These are phyloP conservation scores for Anthophora plumipes DNA, from an alignment of 2,888 invertebrate genomes.

Conservation along the genomic window DNA sequence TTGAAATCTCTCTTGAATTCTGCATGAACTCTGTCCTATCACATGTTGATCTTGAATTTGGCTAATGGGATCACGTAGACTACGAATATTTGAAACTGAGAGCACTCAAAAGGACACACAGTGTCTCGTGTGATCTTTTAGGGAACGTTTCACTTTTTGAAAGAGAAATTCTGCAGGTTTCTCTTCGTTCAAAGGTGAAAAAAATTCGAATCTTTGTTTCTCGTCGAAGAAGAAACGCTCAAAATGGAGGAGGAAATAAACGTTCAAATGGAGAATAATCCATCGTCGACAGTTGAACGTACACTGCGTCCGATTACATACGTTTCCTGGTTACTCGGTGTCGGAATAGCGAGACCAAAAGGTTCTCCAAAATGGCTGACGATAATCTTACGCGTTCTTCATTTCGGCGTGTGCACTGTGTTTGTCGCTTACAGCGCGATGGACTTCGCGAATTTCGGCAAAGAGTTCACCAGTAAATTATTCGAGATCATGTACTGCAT, in stretches of 20 bases:
- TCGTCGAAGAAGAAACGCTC: too few relatives aligned
- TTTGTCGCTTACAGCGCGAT: constrained; percentile 76
- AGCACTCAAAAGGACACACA: background rate
- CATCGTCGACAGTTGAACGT: constrained; percentile 62
- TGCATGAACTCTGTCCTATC: background rate
- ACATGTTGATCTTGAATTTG: background rate
- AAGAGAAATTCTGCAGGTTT: too few relatives aligned
- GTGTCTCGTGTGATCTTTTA: background rate
- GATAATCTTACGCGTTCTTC: constrained; percentile 69
- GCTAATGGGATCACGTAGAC: too few relatives aligned
- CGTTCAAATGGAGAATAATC: constrained; percentile 61
- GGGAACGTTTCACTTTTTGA: background rate
- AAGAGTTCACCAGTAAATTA: constrained; percentile 74
- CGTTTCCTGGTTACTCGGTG: constrained; percentile 75
- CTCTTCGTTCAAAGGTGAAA: too few relatives aligned
- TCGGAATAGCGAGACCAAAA: constrained; percentile 70
- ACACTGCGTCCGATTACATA: constrained; percentile 70
- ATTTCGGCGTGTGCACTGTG: constrained; percentile 74
- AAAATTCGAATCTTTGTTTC: too few relatives aligned
- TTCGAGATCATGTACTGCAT: constrained; percentile 78
- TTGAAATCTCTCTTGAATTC: background rate
- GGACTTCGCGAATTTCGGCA: constrained; percentile 76
- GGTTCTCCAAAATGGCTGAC: constrained; percentile 66
- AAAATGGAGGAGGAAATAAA: constrained; percentile 68
- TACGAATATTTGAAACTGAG: background rate